phyloP scores from a whole-genome alignment of 2,797 vertebrate genomes.

The Limosa lapponica region DNA sequence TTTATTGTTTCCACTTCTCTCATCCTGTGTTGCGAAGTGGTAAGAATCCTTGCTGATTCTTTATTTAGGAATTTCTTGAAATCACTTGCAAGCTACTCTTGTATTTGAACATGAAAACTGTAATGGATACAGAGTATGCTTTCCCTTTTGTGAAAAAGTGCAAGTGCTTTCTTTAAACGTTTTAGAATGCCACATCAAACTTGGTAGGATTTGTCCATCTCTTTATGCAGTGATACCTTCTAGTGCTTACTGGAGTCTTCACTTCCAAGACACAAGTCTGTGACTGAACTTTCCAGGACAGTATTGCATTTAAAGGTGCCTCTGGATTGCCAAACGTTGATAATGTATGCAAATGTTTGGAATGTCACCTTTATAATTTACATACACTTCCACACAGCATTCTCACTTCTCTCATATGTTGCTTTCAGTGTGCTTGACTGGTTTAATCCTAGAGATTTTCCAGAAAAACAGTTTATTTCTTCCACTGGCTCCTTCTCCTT shows the following conservation, averaged over 20 bases:
- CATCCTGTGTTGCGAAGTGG: neutral
- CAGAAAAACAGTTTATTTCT: neutral
- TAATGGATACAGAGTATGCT: neutral
- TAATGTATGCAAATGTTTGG: neutral
- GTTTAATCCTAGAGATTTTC: neutral
- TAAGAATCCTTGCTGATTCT: neutral
- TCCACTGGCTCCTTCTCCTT: neutral
- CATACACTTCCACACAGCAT: neutral
- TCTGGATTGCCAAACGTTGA: neutral
- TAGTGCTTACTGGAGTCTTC: neutral
- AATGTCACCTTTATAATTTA: neutral
- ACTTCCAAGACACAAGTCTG: neutral
- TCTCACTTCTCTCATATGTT: neutral
- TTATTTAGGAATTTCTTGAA: neutral
- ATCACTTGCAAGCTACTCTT: neutral
- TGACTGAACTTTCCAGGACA: neutral
- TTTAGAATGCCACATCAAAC: neutral
- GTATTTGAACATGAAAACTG: neutral
- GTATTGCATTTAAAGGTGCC: neutral
- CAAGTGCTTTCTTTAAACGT: neutral
- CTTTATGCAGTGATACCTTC: neutral
- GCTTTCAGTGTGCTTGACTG: neutral
- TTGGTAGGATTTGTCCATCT: neutral
- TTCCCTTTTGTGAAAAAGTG: neutral
- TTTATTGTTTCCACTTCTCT: neutral